A percentile compares a stretch with the other conserved stretches of the same genome.
phyloP scores from a whole-genome alignment of 2,113 vertebrate genomes.

The Malurus cyaneus region DNA sequence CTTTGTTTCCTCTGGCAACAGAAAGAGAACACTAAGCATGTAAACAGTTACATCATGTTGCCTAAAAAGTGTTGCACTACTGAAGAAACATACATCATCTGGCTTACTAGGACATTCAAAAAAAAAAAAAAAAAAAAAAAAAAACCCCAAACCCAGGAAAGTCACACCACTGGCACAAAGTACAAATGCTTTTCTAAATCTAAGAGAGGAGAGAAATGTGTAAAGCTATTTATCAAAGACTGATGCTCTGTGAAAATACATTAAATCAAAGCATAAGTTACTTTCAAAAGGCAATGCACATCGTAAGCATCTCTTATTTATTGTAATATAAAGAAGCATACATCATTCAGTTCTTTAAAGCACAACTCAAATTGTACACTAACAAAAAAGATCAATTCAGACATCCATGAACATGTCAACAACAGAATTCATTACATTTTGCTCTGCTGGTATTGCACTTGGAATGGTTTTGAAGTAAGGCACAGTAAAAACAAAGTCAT shows the following conservation, averaged over 20 bases:
- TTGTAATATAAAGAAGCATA: conserved; percentile 70
- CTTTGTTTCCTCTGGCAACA: not conserved
- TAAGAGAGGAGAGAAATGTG: not conserved
- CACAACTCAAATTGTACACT: conserved; percentile 63
- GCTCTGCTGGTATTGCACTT: conserved; percentile 73
- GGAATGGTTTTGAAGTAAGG: conserved; percentile 68
- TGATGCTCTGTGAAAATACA: not conserved
- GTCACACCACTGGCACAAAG: not conserved
- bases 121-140: not conserved
- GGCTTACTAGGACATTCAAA: not conserved
- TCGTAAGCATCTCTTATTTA: conserved; percentile 53
- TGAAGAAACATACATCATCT: not conserved
- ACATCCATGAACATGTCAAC: conserved; percentile 37
- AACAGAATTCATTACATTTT: conserved; percentile 45
- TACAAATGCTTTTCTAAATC: not conserved
- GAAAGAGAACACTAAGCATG: not conserved
- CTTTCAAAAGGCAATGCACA: not conserved
- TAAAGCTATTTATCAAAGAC: not conserved
- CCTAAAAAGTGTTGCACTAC: not conserved
- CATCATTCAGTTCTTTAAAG: conserved; percentile 59
- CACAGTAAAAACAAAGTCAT: conserved; percentile 67
- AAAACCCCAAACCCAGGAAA: fast-evolving
- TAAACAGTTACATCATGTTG: not conserved
- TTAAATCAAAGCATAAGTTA: not conserved
- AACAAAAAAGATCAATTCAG: conserved; percentile 65